Conservation (phyloP, 30 jellyfish, hydroid and myxozoan genomes). For the Chrysaora quinquecirrha region DNA sequence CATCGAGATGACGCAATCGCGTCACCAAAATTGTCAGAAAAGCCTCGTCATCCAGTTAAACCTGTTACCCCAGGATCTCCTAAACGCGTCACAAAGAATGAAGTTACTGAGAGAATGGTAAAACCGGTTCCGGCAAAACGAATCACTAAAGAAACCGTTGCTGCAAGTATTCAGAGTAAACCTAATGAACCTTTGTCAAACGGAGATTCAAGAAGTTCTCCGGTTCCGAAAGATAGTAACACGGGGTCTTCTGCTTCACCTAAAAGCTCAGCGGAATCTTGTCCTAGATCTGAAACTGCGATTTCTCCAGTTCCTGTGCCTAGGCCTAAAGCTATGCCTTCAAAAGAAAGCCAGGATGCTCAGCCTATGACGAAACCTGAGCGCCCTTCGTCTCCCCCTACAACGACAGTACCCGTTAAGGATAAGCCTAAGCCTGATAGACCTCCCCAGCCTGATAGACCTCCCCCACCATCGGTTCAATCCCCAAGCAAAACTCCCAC, state of each 20-base stretch:
- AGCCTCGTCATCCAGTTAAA: no score
- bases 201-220: no score
- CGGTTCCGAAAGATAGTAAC: no score
- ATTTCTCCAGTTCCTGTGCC: not conserved
- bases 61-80: no score
- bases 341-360: not conserved
- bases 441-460: not conserved
- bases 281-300: not conserved
- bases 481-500: conserved; percentile 1
- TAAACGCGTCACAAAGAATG: no score
- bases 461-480: conserved; percentile 4
- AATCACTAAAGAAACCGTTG: no score
- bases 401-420: no score
- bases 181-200: no score
- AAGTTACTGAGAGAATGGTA: no score
- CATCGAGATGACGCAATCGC: no score
- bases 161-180: no score
- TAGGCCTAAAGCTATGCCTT: not conserved
- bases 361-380: not conserved
- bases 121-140: not conserved
- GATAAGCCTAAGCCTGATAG: not conserved
- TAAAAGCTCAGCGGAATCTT: not conserved
- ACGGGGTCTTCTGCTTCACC: not conserved
- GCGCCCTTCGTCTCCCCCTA: conserved; percentile 9
- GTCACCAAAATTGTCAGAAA: no score